These are phyloP conservation scores for Drosophila mojavensis DNA, from an alignment of 1,140 invertebrate genomes.

Conservation along the genomic window DNA sequence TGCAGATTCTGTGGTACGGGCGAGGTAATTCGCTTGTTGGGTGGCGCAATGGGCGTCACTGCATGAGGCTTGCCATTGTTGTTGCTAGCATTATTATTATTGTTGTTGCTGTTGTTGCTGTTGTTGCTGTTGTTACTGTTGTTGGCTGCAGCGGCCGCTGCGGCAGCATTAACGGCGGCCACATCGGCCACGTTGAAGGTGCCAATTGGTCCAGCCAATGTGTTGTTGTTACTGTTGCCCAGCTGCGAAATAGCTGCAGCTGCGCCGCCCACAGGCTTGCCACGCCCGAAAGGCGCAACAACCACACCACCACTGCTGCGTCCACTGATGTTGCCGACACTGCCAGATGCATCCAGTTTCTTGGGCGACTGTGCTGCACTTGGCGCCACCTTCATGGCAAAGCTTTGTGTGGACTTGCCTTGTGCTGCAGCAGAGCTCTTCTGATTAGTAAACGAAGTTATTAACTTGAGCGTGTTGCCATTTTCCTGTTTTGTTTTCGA, in stretches of 20 bases:
- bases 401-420: conserved; percentile 60
- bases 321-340: conserved; percentile 35
- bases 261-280: conserved; percentile 67
- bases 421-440: conserved; percentile 34
- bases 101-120: conserved; percentile 24
- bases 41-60: conserved; percentile 74
- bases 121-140: conserved; percentile 21
- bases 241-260: conserved; percentile 82
- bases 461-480: conserved; percentile 36
- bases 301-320: conserved; percentile 76
- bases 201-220: conserved; percentile 81
- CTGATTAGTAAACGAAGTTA: conserved; percentile 28
- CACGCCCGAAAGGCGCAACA: conserved; percentile 85
- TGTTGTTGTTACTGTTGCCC: conserved; percentile 77
- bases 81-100: conserved; percentile 13
- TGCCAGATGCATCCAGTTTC: conserved; percentile 62
- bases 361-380: conserved; percentile 60
- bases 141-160: conserved; percentile 57
- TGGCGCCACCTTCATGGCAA: conserved; percentile 52
- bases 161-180: conserved; percentile 71
- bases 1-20: conserved; percentile 41
- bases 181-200: conserved; percentile 83
- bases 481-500: conserved; percentile 52
- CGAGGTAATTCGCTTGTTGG: conserved; percentile 57
- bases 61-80: conserved; percentile 48